These are phyloP conservation scores for Cacoxenus indagator DNA, from an alignment of 2,888 invertebrate species.

Conservation along the genomic window DNA sequence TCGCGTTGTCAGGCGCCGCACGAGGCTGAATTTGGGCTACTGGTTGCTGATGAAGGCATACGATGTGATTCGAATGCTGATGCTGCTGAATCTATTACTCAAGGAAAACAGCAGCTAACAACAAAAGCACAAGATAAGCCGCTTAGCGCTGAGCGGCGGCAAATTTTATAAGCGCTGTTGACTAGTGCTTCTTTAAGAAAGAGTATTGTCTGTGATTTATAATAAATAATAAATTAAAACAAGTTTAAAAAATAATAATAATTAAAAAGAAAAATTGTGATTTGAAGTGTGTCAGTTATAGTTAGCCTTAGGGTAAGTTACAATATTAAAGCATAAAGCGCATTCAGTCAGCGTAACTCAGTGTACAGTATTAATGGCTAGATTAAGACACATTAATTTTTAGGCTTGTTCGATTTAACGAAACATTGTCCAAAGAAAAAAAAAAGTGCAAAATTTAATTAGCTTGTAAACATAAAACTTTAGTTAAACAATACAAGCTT, in stretches of 20 bases:
- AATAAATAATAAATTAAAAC: not conserved
- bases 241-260: not conserved
- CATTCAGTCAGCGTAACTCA: not conserved
- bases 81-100: not conserved
- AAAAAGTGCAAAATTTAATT: not conserved
- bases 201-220: not conserved
- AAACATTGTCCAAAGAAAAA: not conserved
- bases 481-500: too few species aligned
- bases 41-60: not conserved
- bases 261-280: not conserved
- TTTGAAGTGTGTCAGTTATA: not conserved
- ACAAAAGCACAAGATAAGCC: not conserved
- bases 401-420: not conserved
- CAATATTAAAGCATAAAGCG: not conserved
- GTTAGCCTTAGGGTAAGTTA: not conserved
- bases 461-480: too few species aligned
- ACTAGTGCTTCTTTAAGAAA: not conserved
- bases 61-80: not conserved
- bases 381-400: not conserved
- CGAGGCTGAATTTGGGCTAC: not conserved
- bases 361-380: not conserved
- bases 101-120: not conserved
- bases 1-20: conserved; percentile 40
- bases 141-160: not conserved
- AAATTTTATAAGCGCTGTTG: not conserved